Conservation (phyloP, 2,797 vertebrate genomes). For the Hozukius guyotensis region DNA sequence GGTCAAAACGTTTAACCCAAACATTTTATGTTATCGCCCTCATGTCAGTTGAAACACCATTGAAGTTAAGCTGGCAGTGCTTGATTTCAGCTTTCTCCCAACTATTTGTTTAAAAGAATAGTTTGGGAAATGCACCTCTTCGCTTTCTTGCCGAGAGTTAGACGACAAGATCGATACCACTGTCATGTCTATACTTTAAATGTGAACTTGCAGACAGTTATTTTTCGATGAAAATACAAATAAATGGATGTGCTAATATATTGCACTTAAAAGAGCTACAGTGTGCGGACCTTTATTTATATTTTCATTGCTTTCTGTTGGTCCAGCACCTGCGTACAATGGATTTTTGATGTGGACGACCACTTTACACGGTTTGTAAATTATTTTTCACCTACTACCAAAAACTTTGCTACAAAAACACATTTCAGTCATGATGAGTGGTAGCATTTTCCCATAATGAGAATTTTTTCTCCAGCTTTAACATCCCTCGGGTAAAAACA, state of each 20-base stretch:
- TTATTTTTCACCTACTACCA: neutral
- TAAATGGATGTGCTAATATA: neutral
- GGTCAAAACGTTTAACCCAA: neutral
- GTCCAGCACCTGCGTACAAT: neutral
- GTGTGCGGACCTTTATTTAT: accelerated
- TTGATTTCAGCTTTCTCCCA: neutral
- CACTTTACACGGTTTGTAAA: neutral
- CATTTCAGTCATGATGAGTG: neutral
- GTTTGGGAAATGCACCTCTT: neutral
- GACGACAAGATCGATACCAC: neutral
- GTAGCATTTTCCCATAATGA: constrained; percentile 5
- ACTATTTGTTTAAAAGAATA: neutral
- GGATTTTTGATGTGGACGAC: accelerated
- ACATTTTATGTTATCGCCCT: neutral
- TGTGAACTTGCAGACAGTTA: neutral
- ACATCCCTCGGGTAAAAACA: constrained; percentile 10
- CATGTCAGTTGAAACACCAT: neutral
- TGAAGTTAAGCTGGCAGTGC: neutral
- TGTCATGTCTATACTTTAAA: neutral
- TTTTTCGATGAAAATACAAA: neutral
- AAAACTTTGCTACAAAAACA: neutral
- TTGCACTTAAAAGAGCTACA: neutral
- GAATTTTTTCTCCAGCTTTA: neutral
- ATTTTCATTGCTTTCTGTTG: neutral
- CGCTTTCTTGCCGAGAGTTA: neutral